phyloP scores from a whole-genome alignment of 2,888 invertebrate genomes.

The Sialis lutaria region DNA sequence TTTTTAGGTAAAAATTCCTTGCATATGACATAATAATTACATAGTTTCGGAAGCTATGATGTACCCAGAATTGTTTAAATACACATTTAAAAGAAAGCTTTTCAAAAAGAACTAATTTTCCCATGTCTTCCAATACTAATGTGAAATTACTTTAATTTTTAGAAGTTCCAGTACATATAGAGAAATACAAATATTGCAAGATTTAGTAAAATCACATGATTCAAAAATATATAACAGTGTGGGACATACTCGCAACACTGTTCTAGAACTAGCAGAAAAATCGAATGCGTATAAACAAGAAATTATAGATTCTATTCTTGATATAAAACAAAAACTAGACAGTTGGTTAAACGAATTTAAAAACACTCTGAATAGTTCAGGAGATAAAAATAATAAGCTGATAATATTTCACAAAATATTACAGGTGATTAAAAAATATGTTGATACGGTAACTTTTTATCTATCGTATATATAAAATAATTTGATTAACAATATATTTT shows the following conservation, averaged over 20 bases:
- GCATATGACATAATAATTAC: too few species aligned
- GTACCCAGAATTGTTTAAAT: too few species aligned
- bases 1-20: too few species aligned
- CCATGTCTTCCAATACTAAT: background rate
- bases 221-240: conserved; percentile 18
- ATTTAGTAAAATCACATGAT: conserved; percentile 27
- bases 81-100: too few species aligned
- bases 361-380: too few species aligned
- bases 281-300: conserved; percentile 4
- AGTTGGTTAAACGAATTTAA: background rate
- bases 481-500: background rate
- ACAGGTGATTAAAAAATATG: too few species aligned
- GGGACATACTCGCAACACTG: conserved; percentile 11
- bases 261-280: conserved; percentile 6
- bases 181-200: conserved; percentile 36
- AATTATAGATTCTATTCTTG: conserved; percentile 1
- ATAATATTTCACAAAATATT: too few species aligned
- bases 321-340: conserved; percentile 2
- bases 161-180: conserved; percentile 36
- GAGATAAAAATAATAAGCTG: too few species aligned
- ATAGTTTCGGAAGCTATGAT: too few species aligned
- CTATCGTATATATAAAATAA: background rate
- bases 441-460: too few species aligned
- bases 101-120: too few species aligned
- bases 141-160: conserved; percentile 15